Evolutionary conservation across 2,797 vertebrate genomes (phyloP).

Genomic region (Cryptoblepharus egeriae): DNA sequence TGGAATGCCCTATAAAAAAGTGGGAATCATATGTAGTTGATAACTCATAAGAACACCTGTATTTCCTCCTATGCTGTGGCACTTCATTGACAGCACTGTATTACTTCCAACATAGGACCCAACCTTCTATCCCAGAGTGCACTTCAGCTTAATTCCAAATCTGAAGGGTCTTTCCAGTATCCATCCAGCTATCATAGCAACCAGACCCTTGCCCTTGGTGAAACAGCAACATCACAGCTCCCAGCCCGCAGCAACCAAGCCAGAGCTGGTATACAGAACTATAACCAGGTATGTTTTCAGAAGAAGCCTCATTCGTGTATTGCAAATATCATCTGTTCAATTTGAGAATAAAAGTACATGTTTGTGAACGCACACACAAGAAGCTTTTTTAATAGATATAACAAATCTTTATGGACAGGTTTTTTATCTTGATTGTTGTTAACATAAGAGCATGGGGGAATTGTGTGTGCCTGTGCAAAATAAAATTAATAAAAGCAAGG

Average conservation of each 20-base stretch:
- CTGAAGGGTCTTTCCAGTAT: slow-evolving; percentile 98
- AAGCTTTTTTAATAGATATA: neutral
- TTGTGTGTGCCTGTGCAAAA: neutral
- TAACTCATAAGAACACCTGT: slow-evolving; percentile 82
- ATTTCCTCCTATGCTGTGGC: slow-evolving; percentile 81
- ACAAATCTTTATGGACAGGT: neutral
- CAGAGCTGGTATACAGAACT: slow-evolving; percentile 92
- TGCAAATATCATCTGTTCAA: neutral
- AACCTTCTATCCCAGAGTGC: slow-evolving; percentile 97
- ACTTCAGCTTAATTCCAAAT: slow-evolving; percentile 98
- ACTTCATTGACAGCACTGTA: slow-evolving; percentile 87
- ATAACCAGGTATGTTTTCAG: slow-evolving; percentile 90
- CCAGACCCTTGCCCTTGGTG: slow-evolving; percentile 95
- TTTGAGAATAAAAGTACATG: neutral
- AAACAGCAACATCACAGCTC: slow-evolving; percentile 87
- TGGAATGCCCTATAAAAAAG: slow-evolving; percentile 67
- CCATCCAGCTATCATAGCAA: slow-evolving; percentile 99
- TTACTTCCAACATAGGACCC: slow-evolving; percentile 85
- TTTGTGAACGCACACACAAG: rapidly evolving
- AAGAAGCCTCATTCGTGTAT: rapidly evolving
- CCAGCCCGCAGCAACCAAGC: slow-evolving; percentile 86
- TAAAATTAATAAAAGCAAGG: slow-evolving; percentile 16
- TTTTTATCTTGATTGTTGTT: neutral
- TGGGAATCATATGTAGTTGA: slow-evolving; percentile 56
- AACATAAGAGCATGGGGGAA: neutral